A percentile compares a stretch with the other conserved stretches of the same genome.
phyloP scores from a whole-genome alignment of 2,113 vertebrate genomes.

The Geothlypis trichas region DNA sequence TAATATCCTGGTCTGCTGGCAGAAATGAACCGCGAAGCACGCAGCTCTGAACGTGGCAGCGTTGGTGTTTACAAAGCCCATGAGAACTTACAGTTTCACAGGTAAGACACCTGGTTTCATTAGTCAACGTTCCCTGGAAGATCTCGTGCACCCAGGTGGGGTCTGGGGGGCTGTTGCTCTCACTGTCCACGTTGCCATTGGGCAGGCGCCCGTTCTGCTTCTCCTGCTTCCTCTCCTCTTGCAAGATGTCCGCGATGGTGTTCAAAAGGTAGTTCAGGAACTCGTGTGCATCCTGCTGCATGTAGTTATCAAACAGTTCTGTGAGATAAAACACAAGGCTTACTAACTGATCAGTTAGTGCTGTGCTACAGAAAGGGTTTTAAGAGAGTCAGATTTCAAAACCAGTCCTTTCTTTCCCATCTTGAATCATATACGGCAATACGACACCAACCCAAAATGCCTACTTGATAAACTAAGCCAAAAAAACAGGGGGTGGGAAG shows the following conservation, averaged over 20 bases:
- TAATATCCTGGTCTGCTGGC: neutral
- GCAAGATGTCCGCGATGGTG: constrained; percentile 95
- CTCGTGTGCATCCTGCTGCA: constrained; percentile 98
- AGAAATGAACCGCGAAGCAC: neutral
- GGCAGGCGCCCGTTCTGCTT: constrained; percentile 95
- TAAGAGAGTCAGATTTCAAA: neutral
- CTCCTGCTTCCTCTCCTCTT: constrained; percentile 95
- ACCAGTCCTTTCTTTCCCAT: neutral
- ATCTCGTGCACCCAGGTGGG: constrained; percentile 86
- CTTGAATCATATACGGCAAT: neutral
- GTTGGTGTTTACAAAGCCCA: neutral
- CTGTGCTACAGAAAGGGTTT: neutral
- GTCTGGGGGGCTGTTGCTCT: constrained; percentile 76
- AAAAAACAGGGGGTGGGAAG: neutral
- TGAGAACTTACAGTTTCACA: constrained; percentile 81
- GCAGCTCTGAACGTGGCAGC: neutral
- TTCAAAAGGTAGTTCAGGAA: constrained; percentile 98
- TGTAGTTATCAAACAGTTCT: constrained; percentile 99
- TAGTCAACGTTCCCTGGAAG: constrained; percentile 86
- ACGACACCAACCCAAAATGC: neutral
- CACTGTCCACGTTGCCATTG: constrained; percentile 76
- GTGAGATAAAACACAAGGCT: constrained; percentile 17
- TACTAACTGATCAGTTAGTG: neutral
- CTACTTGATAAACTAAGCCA: neutral
- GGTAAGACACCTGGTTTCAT: constrained; percentile 86